Percentiles rank a stretch among this genome's conserved stretches.
These are phyloP conservation scores for Aphis gossypii DNA, from an alignment of 1,140 invertebrate species.

Conservation along the genomic window DNA sequence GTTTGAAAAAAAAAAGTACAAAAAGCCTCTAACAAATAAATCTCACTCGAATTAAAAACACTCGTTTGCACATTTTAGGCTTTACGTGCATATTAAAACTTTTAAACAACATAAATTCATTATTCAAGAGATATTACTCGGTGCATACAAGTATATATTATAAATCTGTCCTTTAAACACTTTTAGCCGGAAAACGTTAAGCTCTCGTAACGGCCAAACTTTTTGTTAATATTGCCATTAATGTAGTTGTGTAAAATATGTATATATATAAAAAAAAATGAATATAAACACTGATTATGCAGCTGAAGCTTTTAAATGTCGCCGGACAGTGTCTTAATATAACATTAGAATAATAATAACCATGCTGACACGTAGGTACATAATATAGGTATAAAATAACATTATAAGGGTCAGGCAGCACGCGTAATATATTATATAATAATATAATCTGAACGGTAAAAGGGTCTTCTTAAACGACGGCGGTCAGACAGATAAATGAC, in stretches of 20 bases:
- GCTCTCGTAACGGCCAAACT: slow-evolving; percentile 1
- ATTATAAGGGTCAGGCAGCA: not conserved
- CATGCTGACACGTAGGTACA: not conserved
- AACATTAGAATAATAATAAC: not conserved
- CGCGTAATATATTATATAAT: not conserved
- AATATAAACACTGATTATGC: not conserved
- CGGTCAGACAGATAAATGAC: slow-evolving; percentile 24
- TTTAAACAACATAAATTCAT: slow-evolving; percentile 45
- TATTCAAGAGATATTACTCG: slow-evolving; percentile 47
- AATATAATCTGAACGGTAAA: not conserved
- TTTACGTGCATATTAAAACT: slow-evolving; percentile 47
- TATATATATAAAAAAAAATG: not conserved
- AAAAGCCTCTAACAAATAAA: not conserved
- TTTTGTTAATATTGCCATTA: slow-evolving; percentile 22
- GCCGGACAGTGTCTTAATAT: not conserved
- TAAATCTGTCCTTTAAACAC: not conserved
- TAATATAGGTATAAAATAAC: not conserved
- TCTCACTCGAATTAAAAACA: slow-evolving; percentile 4
- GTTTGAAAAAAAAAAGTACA: slow-evolving; percentile 9
- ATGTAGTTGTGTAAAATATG: not conserved
- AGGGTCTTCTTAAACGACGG: slow-evolving; percentile 38
- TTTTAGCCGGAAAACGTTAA: slow-evolving; percentile 13
- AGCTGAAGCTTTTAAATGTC: not conserved
- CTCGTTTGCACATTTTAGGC: slow-evolving; percentile 5
- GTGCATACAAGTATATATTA: not conserved